phyloP scores from a whole-genome alignment of 2,113 vertebrate genomes.

The Scomber scombrus region DNA sequence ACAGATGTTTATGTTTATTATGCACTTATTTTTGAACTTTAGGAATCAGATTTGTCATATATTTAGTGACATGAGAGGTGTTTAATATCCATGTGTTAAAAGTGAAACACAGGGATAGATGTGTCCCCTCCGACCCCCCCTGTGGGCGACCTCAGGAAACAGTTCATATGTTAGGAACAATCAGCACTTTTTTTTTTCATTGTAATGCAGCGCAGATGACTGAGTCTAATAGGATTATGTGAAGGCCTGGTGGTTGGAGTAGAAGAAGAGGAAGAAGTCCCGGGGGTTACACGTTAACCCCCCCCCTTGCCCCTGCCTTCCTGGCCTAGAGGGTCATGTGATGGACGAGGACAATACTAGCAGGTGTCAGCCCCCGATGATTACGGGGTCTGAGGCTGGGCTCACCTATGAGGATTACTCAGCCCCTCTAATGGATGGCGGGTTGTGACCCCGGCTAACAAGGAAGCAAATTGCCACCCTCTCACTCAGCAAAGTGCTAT shows the following conservation, averaged over 20 bases:
- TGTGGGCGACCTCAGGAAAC: conserved; percentile 8
- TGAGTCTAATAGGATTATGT: conserved; percentile 80
- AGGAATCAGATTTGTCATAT: too few relatives aligned
- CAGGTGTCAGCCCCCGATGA: conserved; percentile 64
- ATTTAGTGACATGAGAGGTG: neutral
- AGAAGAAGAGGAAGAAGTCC: neutral
- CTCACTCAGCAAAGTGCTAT: conserved; percentile 43
- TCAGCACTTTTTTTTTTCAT: conserved; percentile 55
- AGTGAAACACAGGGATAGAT: conserved; percentile 18
- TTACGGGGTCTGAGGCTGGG: conserved; percentile 55
- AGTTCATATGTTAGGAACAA: conserved; percentile 46
- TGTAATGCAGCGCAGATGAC: conserved; percentile 68
- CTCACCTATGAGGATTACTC: conserved; percentile 71
- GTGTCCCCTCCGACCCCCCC: neutral
- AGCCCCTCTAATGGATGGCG: conserved; percentile 56
- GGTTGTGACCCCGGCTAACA: conserved; percentile 46
- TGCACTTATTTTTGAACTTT: too few relatives aligned
- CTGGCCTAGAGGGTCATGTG: conserved; percentile 65
- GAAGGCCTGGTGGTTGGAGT: conserved; percentile 46
- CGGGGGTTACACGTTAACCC: conserved; percentile 26
- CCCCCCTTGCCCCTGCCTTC: neutral
- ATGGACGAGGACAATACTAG: conserved; percentile 55
- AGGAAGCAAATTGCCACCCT: conserved; percentile 44
- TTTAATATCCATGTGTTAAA: neutral
- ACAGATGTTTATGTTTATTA: neutral